Percentiles rank a stretch among this genome's conserved stretches.
phyloP scores from a whole-genome alignment of 2,797 vertebrate species.

The Acanthis flammea region DNA sequence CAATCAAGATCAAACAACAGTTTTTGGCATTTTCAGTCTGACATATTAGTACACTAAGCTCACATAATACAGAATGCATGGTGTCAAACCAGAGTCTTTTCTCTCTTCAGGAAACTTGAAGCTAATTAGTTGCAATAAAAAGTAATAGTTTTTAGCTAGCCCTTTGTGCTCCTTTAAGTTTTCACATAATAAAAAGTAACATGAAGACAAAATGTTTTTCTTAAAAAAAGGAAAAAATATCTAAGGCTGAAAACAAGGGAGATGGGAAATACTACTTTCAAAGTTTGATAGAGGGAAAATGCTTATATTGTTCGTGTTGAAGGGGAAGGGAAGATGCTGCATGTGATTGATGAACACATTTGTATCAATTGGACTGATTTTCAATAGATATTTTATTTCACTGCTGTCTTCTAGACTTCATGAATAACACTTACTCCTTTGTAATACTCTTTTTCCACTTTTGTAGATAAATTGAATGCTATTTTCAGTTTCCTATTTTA shows the following conservation, averaged over 20 bases:
- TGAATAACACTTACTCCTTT: neutral
- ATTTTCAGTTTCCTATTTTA: neutral
- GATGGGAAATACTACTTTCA: neutral
- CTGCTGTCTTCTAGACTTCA: neutral
- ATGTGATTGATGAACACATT: neutral
- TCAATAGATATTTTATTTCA: neutral
- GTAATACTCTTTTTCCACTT: neutral
- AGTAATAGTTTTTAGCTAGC: neutral
- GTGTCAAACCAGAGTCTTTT: neutral
- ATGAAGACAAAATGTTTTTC: neutral
- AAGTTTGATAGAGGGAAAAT: neutral
- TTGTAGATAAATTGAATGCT: neutral
- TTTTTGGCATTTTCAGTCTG: neutral
- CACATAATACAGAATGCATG: neutral
- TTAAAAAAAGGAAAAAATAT: neutral
- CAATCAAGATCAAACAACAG: neutral
- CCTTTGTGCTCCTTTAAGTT: neutral
- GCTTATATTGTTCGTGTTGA: neutral
- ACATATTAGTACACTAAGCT: neutral
- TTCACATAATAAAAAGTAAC: neutral
- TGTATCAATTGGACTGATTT: neutral
- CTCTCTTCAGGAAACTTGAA: neutral
- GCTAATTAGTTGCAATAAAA: neutral
- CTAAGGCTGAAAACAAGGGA: neutral
- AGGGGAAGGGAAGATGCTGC: neutral